Evolutionary conservation across 23 tunicate genomes (phyloP), one percentile per base, ranked within the genome.

Genomic region (Ascidia mentula): DNA sequence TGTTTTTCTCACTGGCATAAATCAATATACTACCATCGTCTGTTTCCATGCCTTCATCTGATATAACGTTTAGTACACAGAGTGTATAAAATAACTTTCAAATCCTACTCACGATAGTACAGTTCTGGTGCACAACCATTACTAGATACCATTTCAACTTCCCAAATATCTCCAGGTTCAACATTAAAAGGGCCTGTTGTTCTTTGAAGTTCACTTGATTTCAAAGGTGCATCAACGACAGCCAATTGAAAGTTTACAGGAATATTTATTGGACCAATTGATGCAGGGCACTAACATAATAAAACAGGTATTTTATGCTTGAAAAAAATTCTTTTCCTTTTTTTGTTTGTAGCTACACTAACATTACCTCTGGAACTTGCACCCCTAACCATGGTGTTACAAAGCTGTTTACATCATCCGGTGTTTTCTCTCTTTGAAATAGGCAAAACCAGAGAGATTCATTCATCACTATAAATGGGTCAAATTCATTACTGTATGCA

Each of bases 41-140:
- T 26, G 90, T 91, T 78, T 86, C 84, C 97, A 91, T 91, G 9
- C 97, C 97, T 74, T 91, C 97, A 77, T 91, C 97, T 91, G 69
- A 2, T 38, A 46, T n/a, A n/a, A n/a, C n/a, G n/a, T n/a, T n/a
- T n/a, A n/a, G n/a, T n/a, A n/a, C n/a, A n/a, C n/a, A n/a, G n/a
- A n/a, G n/a, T n/a, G n/a, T n/a, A n/a, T n/a, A n/a, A n/a, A n/a
- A n/a, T n/a, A n/a, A n/a, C n/a, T n/a, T n/a, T n/a, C n/a, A n/a
- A n/a, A 4, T 6, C 5, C 4, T 5, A 81, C 87, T 91, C 60
- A 91, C 97, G 97, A 59, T 70, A 91, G 32, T 45, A 91, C 87
- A 91, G 70, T 32, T 91, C 97, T 33, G 97, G 97, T n/a, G 97
- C 81, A 3, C 87, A 76, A 32, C 89, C 89, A 33, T 86, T 87